A percentile compares a stretch with the other conserved stretches of the same genome.
Evolutionary conservation across 1,140 invertebrate genomes (phyloP).

Genomic region (Nixonia krombeini): DNA sequence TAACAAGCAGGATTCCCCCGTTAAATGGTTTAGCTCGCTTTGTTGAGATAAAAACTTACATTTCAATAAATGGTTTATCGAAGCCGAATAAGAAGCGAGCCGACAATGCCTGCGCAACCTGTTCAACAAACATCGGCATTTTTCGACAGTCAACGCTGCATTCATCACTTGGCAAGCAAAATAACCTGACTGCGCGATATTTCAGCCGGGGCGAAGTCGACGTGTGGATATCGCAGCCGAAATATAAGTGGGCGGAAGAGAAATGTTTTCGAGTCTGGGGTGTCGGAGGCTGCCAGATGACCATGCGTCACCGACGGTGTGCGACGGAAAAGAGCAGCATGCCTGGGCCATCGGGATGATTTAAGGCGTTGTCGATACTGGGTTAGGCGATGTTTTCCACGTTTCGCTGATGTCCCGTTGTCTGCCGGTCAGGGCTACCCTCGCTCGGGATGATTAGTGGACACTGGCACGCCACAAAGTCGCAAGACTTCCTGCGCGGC

Average conservation of each 20-base stretch:
- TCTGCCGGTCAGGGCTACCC: conserved; percentile 29
- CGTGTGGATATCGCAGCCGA: too few relatives aligned
- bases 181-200: too few relatives aligned
- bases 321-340: conserved; percentile 28
- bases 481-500: conserved; percentile 45
- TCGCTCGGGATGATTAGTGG: conserved; percentile 54
- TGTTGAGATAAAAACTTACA: background rate
- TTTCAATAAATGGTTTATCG: conserved; percentile 1
- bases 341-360: conserved; percentile 50
- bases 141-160: too few relatives aligned
- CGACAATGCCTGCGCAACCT: too few relatives aligned
- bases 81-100: background rate
- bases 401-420: conserved; percentile 49
- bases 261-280: conserved; percentile 26
- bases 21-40: background rate
- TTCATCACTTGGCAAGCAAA: too few relatives aligned
- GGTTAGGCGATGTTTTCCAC: conserved; percentile 48
- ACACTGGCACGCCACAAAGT: conserved; percentile 41
- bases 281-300: conserved; percentile 26
- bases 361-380: conserved; percentile 45
- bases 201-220: too few relatives aligned
- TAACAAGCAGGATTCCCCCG: conserved; percentile 1
- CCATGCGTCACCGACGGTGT: conserved; percentile 37
- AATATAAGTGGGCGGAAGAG: conserved; percentile 24
- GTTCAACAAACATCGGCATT: too few relatives aligned